phyloP scores from a whole-genome alignment of 2,888 invertebrate species.

The Caenorhabditis zanzibari region DNA sequence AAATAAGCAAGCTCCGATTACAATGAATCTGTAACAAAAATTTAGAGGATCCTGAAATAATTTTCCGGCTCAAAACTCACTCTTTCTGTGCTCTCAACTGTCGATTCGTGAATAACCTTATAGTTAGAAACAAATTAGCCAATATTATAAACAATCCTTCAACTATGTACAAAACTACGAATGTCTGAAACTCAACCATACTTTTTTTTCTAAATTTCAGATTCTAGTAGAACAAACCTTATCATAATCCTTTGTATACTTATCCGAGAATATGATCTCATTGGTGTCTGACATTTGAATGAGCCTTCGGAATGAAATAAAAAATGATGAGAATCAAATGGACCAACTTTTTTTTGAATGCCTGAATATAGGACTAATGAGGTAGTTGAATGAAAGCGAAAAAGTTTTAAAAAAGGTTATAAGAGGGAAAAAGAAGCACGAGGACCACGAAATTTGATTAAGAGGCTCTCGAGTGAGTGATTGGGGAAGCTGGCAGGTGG shows the following conservation, averaged over 20 bases:
- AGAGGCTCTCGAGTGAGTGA: conserved; percentile 30
- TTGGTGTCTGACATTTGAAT: conserved; percentile 26
- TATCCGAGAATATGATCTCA: conserved; percentile 39
- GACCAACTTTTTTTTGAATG: background rate
- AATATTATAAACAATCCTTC: conserved; percentile 62
- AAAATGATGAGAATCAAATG: background rate
- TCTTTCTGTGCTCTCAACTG: conserved; percentile 66
- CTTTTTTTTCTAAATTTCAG: background rate
- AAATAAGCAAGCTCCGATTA: conserved; percentile 66
- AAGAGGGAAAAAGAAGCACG: conserved; percentile 5
- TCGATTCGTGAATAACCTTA: conserved; percentile 55
- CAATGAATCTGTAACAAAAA: conserved; percentile 59
- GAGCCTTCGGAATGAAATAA: background rate
- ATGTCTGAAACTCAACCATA: conserved; percentile 43
- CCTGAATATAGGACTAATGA: conserved; percentile 22
- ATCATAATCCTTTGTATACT: conserved; percentile 42
- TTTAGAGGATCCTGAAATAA: background rate
- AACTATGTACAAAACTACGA: conserved; percentile 54
- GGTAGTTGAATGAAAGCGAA: background rate
- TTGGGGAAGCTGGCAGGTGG: conserved; percentile 40
- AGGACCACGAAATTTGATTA: conserved; percentile 41
- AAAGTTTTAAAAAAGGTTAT: background rate
- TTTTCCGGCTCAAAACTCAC: conserved; percentile 38
- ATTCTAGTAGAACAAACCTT: conserved; percentile 42
- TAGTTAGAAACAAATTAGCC: conserved; percentile 58